phyloP scores from a whole-genome alignment of 2,797 vertebrate genomes.

The Gymnocypris eckloni region DNA sequence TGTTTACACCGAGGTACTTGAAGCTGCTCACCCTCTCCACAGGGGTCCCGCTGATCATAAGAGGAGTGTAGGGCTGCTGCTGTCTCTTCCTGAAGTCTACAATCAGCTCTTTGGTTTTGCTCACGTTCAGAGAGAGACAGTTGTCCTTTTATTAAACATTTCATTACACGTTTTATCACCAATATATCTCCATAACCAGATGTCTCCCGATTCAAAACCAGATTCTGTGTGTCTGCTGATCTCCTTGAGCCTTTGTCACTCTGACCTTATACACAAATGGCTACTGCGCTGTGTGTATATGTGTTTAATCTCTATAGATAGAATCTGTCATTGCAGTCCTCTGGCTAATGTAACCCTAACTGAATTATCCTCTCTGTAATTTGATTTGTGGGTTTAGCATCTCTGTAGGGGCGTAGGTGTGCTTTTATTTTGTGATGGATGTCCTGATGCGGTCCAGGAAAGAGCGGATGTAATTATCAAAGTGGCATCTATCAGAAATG shows the following conservation, averaged over 20 bases:
- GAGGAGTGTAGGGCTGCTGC: too few relatives aligned
- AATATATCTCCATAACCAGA: constrained; percentile 6
- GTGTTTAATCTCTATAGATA: constrained; percentile 38
- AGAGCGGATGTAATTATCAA: constrained; percentile 36
- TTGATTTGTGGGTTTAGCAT: constrained; percentile 47
- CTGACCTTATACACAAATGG: constrained; percentile 33
- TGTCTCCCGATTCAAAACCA: background rate
- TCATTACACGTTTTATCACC: background rate
- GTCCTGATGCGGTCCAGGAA: constrained; percentile 29
- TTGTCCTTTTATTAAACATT: background rate
- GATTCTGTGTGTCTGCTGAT: background rate
- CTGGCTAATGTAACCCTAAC: constrained; percentile 51
- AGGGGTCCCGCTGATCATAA: too few relatives aligned
- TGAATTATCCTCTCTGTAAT: constrained; percentile 54
- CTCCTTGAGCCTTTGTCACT: constrained; percentile 20
- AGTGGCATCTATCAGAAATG: constrained; percentile 35
- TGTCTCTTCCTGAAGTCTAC: too few relatives aligned
- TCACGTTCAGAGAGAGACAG: too few relatives aligned
- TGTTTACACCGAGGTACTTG: too few relatives aligned
- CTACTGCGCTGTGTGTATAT: background rate
- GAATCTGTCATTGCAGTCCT: constrained; percentile 42
- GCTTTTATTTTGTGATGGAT: constrained; percentile 56
- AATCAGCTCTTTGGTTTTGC: too few relatives aligned
- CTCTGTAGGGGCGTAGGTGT: constrained; percentile 22
- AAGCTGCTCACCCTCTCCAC: too few relatives aligned